Base-by-base conservation (phyloP, 2,113 vertebrate genomes). In the Paradoxurus hermaphroditus region DNA sequence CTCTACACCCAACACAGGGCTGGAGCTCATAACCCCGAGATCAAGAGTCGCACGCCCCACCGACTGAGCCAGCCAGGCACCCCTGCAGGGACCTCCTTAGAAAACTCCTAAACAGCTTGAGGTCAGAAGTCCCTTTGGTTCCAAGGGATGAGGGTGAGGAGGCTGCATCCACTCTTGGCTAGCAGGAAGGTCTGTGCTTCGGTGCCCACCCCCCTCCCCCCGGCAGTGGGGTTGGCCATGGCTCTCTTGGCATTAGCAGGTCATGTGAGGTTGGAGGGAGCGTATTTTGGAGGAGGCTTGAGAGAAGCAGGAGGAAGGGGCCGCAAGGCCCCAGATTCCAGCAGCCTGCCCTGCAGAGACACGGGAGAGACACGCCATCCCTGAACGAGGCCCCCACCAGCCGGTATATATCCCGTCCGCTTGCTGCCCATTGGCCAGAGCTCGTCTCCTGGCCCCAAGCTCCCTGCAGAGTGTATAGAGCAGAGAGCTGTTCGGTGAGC, bases 401-500 rank as follows among this genome's bases (percentile, higher is more conserved):
- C 51, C 29, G 39, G 10, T 9, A 31, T 15, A 0, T 49, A 5
- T 6, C 34, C 9, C 87, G 36, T 65, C 7, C n/a, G 6, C 46
- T 44, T 12, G 2, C 39, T 1, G 7, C 19, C 75, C 4, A 3
- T 56, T 9, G 27, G 44, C 85, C n/a, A 63, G 18, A 19, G 7
- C 63, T 63, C 3, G 19, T 41, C n/a, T 27, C 9, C 18, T 5
- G 7, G 21, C 51, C 11, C 34, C 10, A 46, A 0, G 25, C 14
- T 27, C 36, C 1, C 46, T 25, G 46, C 67, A 10, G 8, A 73
- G 36, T 15, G 3, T 7, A 16, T 68, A 56, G 44, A 75, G 39
- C 1, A 1, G n/a, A 36, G 14, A 6, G 34, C 1, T 14, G 4
- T 16, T n/a, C 9, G 34, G n/a, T 23, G 41, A 59, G 25, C 5